These are phyloP conservation scores for Bradypodion ventrale DNA, from an alignment of 2,797 vertebrate genomes.

Conservation along the genomic window DNA sequence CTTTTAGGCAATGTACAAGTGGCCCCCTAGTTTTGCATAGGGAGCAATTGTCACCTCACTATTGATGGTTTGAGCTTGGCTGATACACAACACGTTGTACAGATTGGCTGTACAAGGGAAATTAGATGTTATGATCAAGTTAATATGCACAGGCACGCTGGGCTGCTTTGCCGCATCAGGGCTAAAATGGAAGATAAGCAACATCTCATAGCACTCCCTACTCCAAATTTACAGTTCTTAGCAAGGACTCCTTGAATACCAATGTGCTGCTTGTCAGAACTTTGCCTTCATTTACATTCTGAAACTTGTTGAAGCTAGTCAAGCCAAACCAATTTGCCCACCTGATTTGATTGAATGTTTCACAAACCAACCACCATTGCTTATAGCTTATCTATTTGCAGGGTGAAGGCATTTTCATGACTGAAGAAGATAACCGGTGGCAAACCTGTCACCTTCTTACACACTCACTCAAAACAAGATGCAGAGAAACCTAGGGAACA, in stretches of 20 bases:
- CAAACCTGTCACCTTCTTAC: too few relatives aligned
- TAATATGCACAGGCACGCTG: not conserved
- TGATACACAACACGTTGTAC: not conserved
- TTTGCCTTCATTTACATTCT: conserved; percentile 5
- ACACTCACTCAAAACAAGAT: too few relatives aligned
- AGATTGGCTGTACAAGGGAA: not conserved
- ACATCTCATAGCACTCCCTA: not conserved
- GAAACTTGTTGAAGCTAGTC: not conserved
- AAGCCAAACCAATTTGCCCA: not conserved
- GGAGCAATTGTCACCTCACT: not conserved
- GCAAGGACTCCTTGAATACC: not conserved
- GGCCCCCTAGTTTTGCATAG: not conserved
- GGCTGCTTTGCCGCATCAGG: not conserved
- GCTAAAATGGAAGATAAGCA: not conserved
- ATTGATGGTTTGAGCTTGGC: not conserved
- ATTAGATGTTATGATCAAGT: not conserved
- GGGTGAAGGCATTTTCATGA: too few relatives aligned
- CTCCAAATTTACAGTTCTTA: not conserved
- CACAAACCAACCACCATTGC: not conserved
- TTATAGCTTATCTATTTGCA: not conserved
- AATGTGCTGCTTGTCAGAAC: conserved; percentile 1
- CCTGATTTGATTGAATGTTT: not conserved
- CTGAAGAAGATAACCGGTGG: too few relatives aligned
- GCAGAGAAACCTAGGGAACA: too few relatives aligned
- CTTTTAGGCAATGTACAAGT: too few relatives aligned